Conservation (phyloP, 2,888 invertebrate species). For the Eristalis pertinax region DNA sequence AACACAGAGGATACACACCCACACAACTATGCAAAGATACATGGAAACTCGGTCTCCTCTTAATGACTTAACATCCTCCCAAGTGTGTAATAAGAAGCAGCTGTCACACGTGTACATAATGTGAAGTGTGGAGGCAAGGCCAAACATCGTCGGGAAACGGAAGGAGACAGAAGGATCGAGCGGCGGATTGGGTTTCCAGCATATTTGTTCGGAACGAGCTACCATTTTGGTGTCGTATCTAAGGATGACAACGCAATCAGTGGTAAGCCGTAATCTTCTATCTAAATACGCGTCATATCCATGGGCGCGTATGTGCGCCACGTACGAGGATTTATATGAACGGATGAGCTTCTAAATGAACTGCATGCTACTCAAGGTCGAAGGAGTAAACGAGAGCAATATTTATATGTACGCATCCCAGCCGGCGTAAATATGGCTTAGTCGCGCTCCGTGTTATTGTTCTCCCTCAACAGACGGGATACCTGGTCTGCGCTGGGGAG, state of each 20-base stretch:
- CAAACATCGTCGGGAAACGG: slow-evolving; percentile 3
- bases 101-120: slow-evolving; percentile 36
- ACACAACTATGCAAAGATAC: slow-evolving; percentile 52
- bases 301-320: not conserved
- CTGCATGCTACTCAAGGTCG: slow-evolving; percentile 43
- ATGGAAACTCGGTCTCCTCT: slow-evolving; percentile 1
- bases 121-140: slow-evolving; percentile 8
- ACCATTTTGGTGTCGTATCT: slow-evolving; percentile 37
- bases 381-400: slow-evolving; percentile 10
- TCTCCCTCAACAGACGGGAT: no score
- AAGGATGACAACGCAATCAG: slow-evolving; percentile 59
- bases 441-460: slow-evolving; percentile 9
- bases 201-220: slow-evolving; percentile 41
- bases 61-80: slow-evolving; percentile 39
- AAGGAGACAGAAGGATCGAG: not conserved
- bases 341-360: slow-evolving; percentile 40
- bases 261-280: slow-evolving; percentile 61
- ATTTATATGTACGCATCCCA: slow-evolving; percentile 22
- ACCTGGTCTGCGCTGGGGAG: not conserved
- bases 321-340: slow-evolving; percentile 28
- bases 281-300: slow-evolving; percentile 46
- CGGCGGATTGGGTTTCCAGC: not conserved
- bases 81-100: slow-evolving; percentile 44
- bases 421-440: slow-evolving; percentile 35
- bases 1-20: not conserved